phyloP scores from a whole-genome alignment of 2,888 invertebrate species.

The Phlogophora meticulosa region DNA sequence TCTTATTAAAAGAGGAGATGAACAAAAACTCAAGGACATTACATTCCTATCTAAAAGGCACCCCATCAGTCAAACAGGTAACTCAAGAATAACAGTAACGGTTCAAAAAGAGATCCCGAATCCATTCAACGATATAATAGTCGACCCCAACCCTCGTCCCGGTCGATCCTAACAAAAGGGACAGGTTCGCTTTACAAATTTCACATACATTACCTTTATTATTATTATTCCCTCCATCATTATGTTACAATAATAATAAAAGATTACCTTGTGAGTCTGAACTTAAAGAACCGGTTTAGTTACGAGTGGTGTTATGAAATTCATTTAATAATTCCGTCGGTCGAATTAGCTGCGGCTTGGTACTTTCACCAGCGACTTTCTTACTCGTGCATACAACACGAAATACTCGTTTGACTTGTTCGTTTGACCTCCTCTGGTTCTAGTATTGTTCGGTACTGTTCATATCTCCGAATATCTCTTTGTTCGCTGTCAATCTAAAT shows the following conservation, averaged over 20 bases:
- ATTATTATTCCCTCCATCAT: slow-evolving; percentile 76
- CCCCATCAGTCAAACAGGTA: slow-evolving; percentile 72
- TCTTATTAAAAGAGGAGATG: slow-evolving; percentile 29
- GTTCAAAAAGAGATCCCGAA: slow-evolving; percentile 74
- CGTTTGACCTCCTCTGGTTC: slow-evolving; percentile 79
- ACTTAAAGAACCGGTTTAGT: slow-evolving; percentile 81
- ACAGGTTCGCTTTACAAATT: slow-evolving; percentile 81
- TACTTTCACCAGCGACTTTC: slow-evolving; percentile 89
- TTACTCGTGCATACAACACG: slow-evolving; percentile 76
- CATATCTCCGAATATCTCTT: slow-evolving; percentile 74
- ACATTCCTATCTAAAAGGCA: slow-evolving; percentile 58
- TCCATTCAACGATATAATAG: slow-evolving; percentile 79
- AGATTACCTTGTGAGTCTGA: slow-evolving; percentile 68
- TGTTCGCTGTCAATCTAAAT: slow-evolving; percentile 73
- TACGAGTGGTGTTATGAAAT: slow-evolving; percentile 85
- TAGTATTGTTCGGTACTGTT: slow-evolving; percentile 81
- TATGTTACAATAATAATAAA: slow-evolving; percentile 77
- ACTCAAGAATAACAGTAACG: slow-evolving; percentile 77
- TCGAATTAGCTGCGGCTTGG: slow-evolving; percentile 81
- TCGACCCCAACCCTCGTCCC: slow-evolving; percentile 71
- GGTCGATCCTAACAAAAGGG: slow-evolving; percentile 76
- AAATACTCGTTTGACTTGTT: slow-evolving; percentile 76
- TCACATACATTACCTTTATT: slow-evolving; percentile 76
- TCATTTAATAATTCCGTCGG: slow-evolving; percentile 82
- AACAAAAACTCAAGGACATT: slow-evolving; percentile 67